Evolutionary conservation across 2,797 vertebrate species (phyloP), one percentile per base, ranked within the genome.

Genomic region (Sebastes minor): DNA sequence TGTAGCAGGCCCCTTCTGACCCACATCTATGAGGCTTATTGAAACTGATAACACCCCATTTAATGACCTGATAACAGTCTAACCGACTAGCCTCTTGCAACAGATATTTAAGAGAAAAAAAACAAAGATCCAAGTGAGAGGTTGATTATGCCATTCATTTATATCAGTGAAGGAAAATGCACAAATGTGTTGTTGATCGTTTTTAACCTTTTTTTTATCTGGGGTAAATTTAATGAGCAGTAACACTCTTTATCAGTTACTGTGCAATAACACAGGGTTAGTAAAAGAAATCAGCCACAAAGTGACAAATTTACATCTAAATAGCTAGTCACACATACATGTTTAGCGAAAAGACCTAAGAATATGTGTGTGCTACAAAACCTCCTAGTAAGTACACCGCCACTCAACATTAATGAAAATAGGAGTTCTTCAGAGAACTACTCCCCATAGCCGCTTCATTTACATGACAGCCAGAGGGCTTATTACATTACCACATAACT

Each of bases 401-500:
- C 8, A 64, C 32, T 66, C 22, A 56, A 53, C 28, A 35, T 10
- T 30, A 57, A 76, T 85, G 68, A 75, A 77, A 57, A 69, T 32
- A 42, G 25, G 8, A 63, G 64, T 23, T 76, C 72, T 38, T 70
- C 30, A 33, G 18, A 65, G n/a, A 35, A 25, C 33, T 33, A 22
- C 74, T 65, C 67, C 68, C 68, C 53, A 27, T 32, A 42, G 62
- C 42, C 13, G 38, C 57, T 74, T 71, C 42, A 84, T 84, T 74
- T 74, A 57, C 46, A 85, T 72, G 33, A 71, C 71, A 66, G 55
- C 67, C 61, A 65, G 64, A 74, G 52, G 71, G 57, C 27, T 67
- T 61, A 80, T 74, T 64, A 67, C 63, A 82, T 83, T 71, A 81
- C 22, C 66, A 60, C 72, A 14, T 65, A 72, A 74, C 64, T 20